Base-by-base conservation (phyloP, 1,140 invertebrate species). In the Drosophila simulans region DNA sequence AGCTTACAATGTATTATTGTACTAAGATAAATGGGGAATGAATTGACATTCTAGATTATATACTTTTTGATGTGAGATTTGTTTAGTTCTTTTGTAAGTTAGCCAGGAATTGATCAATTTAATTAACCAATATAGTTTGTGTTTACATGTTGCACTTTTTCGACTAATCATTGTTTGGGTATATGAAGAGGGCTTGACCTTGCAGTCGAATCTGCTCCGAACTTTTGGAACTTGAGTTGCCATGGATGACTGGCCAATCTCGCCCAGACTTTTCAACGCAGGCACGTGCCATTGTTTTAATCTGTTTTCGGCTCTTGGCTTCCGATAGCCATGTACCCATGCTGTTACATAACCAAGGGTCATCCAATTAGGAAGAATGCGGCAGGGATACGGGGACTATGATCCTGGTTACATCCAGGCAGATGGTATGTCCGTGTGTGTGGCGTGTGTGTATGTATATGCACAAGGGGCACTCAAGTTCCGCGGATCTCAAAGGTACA, bases 171-270 rank as follows among this genome's bases (percentile, higher is more conserved):
- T 52, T 45, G 40, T 42, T 20, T 43, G 1, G 20, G 20, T 17
- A 20, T 11, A n/a, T 22, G 3, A 51, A 35, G 37, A 5, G 37
- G 37, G 37, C 64, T 31, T 65, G 64, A 65, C 59, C 45, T 43
- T 49, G 11, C 31, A 17, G 31, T 25, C 25, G 34, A 62, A 40
- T 42, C n/a, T 25, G 57, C 43, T 48, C 34, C 7, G 12, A 1
- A 11, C 37, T 34, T 15, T 35, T 20, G 17, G 8, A 40, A 34
- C 12, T 48, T 8, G 15, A 64, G 10, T 64, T 42, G 5, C 27
- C 8, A 8, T 42, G 7, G 37, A 51, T 65, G 60, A 68, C 64
- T 65, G 46, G 64, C 34, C 60, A 68, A 45, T 65, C 64, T 65
- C 53, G 60, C 20, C 64, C 60, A 52, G 64, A 34, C 64, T 64